Conservation (phyloP, 1,140 invertebrate species). For the Meloidogyne chitwoodi region DNA sequence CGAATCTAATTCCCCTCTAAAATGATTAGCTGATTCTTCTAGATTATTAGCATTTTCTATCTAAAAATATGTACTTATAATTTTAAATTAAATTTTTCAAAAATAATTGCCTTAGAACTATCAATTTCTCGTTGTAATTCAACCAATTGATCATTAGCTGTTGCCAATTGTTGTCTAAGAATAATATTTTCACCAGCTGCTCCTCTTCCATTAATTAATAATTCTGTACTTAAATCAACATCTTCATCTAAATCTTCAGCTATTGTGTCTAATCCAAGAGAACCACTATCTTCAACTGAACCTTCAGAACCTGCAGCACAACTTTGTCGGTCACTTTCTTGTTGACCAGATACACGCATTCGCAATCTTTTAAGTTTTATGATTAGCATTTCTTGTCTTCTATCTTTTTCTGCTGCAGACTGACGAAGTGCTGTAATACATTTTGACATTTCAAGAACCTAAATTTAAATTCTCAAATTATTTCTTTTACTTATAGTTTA, state of each 20-base stretch:
- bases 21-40: background rate
- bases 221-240: slow-evolving; percentile 24
- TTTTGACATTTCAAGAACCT: slow-evolving; percentile 55
- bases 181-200: slow-evolving; percentile 6
- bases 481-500: too few relatives aligned
- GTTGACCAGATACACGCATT: slow-evolving; percentile 21
- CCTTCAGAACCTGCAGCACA: slow-evolving; percentile 48
- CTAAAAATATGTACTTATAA: background rate
- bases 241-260: slow-evolving; percentile 56
- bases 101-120: background rate
- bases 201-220: slow-evolving; percentile 18
- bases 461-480: too few relatives aligned
- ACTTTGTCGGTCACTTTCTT: slow-evolving; percentile 49
- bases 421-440: slow-evolving; percentile 57
- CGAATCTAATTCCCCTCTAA: slow-evolving; percentile 7
- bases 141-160: slow-evolving; percentile 27
- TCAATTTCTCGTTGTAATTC: slow-evolving; percentile 30
- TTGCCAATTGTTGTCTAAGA: slow-evolving; percentile 39
- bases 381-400: slow-evolving; percentile 51
- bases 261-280: slow-evolving; percentile 49
- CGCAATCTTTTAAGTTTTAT: slow-evolving; percentile 42
- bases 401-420: slow-evolving; percentile 50
- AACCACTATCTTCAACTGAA: slow-evolving; percentile 41
- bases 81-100: background rate
- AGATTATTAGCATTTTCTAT: slow-evolving; percentile 7